phyloP scores from a whole-genome alignment of 1,140 invertebrate species.

The Nephotettix cincticeps region DNA sequence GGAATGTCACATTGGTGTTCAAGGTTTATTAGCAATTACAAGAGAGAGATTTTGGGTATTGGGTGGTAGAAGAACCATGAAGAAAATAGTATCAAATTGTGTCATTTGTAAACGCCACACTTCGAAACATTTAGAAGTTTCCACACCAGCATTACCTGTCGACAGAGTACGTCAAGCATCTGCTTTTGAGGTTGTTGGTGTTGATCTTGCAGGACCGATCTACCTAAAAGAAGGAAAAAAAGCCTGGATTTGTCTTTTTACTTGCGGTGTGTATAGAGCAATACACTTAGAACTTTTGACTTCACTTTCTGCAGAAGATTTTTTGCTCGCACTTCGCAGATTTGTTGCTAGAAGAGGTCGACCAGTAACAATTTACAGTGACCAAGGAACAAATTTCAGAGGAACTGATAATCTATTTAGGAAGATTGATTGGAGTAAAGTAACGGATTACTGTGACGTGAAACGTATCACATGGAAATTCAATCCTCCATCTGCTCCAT shows the following conservation, averaged over 20 bases:
- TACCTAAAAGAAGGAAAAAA: constrained; percentile 38
- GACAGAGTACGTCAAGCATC: not conserved
- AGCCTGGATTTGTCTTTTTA: constrained; percentile 45
- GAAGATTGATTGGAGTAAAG: constrained; percentile 41
- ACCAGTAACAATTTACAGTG: constrained; percentile 45
- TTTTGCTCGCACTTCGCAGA: constrained; percentile 41
- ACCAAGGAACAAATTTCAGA: constrained; percentile 48
- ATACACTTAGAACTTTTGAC: constrained; percentile 45
- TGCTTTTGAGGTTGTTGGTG: constrained; percentile 36
- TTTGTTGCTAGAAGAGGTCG: constrained; percentile 44
- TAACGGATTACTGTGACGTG: constrained; percentile 32
- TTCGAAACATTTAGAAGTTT: not conserved
- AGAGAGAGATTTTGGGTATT: not conserved
- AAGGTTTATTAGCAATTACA: too few relatives aligned
- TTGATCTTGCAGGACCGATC: constrained; percentile 44
- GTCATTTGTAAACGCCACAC: not conserved
- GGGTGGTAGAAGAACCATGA: not conserved
- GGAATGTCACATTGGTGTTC: too few relatives aligned
- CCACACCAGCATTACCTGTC: not conserved
- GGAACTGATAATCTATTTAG: constrained; percentile 40
- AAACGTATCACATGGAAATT: constrained; percentile 46
- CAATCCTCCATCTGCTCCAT: constrained; percentile 47
- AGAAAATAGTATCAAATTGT: not conserved
- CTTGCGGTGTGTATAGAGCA: constrained; percentile 44
- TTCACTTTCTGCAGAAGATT: constrained; percentile 40